Percentiles rank a stretch among this genome's conserved stretches.
Evolutionary conservation across 37 sponge, comb jelly and placozoan genomes (phyloP).

Genomic region (Ianthella basta): DNA sequence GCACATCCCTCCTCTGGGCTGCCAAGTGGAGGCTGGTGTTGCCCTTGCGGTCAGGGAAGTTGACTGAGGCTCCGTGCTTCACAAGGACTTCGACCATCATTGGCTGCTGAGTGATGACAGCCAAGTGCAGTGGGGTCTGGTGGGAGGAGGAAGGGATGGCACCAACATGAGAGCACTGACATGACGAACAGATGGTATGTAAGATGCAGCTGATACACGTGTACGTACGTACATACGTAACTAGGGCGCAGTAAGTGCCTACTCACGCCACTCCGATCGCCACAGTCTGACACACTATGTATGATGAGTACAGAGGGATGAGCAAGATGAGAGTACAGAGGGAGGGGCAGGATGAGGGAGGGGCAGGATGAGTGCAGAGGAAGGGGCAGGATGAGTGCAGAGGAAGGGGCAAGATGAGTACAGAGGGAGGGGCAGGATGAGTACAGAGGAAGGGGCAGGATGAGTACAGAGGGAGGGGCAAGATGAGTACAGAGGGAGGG

Average conservation of each 20-base stretch:
- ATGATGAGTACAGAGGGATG: too few relatives aligned
- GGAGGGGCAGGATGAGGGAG: too few relatives aligned
- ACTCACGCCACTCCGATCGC: background rate
- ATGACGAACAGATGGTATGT: background rate
- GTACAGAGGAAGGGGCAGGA: too few relatives aligned
- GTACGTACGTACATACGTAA: slow-evolving; percentile 6
- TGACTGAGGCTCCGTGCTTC: slow-evolving; percentile 73
- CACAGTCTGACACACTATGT: too few relatives aligned
- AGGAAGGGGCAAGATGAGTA: too few relatives aligned
- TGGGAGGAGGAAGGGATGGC: background rate
- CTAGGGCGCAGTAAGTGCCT: background rate
- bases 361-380: too few relatives aligned
- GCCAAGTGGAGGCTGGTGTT: slow-evolving; percentile 79
- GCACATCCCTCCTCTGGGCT: slow-evolving; percentile 58
- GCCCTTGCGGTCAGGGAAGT: slow-evolving; percentile 81
- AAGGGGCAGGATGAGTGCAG: too few relatives aligned
- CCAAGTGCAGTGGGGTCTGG: slow-evolving; percentile 87
- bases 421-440: too few relatives aligned
- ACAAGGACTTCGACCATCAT: slow-evolving; percentile 66
- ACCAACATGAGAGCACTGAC: background rate
- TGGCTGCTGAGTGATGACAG: slow-evolving; percentile 84
- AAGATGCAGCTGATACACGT: background rate
- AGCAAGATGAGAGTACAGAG: too few relatives aligned
- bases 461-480: too few relatives aligned
- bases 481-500: too few relatives aligned